Evolutionary conservation across 2,113 vertebrate species (phyloP), one percentile per base, ranked within the genome.

Genomic region (Acinonyx jubatus): DNA sequence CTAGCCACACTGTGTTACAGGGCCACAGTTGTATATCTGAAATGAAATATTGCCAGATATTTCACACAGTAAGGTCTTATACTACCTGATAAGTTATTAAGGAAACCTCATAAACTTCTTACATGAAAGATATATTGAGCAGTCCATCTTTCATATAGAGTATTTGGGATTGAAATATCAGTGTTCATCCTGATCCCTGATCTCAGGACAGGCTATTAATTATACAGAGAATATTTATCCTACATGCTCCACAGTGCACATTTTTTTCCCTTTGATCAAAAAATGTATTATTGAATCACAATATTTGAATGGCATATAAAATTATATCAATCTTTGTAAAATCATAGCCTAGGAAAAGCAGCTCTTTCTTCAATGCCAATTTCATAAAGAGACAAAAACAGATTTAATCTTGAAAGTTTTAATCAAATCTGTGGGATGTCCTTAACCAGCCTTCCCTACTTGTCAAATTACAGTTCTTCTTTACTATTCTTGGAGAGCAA

Each of bases 21-120:
- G 96, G 85, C 36, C 87, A 86, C 9, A 48, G 50, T 23, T 12
- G 0, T 0, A 0, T 81, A 96, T 97, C 74, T 98, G 90, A 92
- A 98, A 98, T 97, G 94, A 97, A 98, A 71, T 52, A 95, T 87
- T 98, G 82, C 15, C 73, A 88, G 91, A 96, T 97, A 98, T 98
- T 98, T 98, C 97, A 98, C 80, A 97, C 10, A 3, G 94, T 73
- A 98, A 98, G 89, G 92, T 97, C 97, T 97, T 98, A 95, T 61
- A 94, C 68, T 96, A 89, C 91, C 92, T 36, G 14, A 95, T 96
- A 98, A 98, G 97, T 98, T 98, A 98, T 98, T 98, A 98, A 98
- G 97, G 91, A 94, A 94, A 97, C 73, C 97, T 97, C 94, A 96
- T 98, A 98, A 98, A 98, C 63, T 95, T 99, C 79, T 74, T 55